These are phyloP conservation scores for Peromyscus aztecus DNA, from an alignment of 2,797 vertebrate species.

Conservation along the genomic window DNA sequence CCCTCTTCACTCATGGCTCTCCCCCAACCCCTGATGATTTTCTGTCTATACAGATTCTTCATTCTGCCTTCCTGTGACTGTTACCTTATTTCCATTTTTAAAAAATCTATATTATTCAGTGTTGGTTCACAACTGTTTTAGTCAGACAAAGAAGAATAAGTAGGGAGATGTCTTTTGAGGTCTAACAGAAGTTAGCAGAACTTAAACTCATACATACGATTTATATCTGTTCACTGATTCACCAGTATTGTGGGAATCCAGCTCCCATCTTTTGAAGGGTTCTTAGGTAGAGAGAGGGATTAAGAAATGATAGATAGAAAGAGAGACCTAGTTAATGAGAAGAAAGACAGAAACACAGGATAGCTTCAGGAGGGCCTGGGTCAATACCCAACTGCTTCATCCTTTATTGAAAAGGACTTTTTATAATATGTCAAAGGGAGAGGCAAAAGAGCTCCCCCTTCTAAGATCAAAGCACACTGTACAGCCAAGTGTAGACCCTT, in stretches of 20 bases:
- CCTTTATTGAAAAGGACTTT: no score
- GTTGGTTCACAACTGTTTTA: background rate
- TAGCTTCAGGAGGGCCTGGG: no score
- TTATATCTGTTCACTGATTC: slow-evolving; percentile 31
- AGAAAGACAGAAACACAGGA: no score
- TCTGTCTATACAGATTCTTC: background rate
- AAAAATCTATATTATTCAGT: background rate
- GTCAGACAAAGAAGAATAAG: background rate
- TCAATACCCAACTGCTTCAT: no score
- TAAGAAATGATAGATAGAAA: no score
- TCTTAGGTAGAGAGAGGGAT: no score
- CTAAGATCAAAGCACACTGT: no score
- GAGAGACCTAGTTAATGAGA: no score
- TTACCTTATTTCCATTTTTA: background rate
- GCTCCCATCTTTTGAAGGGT: no score
- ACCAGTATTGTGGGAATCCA: background rate
- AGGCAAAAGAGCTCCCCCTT: no score
- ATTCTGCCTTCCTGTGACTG: background rate
- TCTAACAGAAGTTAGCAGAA: background rate
- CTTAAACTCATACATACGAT: background rate
- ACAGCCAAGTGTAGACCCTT: no score
- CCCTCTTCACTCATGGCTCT: background rate
- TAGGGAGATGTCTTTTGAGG: background rate
- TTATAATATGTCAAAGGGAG: no score
- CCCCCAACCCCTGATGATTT: background rate